phyloP scores from a whole-genome alignment of 2,888 invertebrate genomes.

The Periphyllus acericola region DNA sequence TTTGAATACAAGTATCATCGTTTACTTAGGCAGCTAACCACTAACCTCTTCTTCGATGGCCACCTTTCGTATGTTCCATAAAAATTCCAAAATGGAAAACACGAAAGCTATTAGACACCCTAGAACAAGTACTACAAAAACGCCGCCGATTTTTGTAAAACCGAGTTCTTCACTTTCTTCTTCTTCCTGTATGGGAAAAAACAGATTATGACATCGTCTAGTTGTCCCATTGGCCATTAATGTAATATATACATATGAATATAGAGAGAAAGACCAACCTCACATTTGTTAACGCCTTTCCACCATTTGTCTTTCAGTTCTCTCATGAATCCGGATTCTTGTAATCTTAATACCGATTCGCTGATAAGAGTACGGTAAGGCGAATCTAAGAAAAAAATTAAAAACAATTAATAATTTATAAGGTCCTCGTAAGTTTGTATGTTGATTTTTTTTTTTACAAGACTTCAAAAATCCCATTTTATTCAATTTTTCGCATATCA shows the following conservation, averaged over 20 bases:
- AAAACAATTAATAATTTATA: no score
- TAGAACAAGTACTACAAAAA: conserved; percentile 79
- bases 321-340: conserved; percentile 86
- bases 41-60: conserved; percentile 70
- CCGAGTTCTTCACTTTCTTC: conserved; percentile 70
- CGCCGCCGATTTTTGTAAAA: conserved; percentile 84
- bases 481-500: no score
- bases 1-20: no score
- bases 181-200: conserved; percentile 50
- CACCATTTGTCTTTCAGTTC: conserved; percentile 92
- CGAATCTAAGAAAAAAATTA: conserved; percentile 71
- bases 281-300: conserved; percentile 76
- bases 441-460: no score
- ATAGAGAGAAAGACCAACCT: conserved; percentile 67
- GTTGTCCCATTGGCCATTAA: neutral
- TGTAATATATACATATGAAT: no score
- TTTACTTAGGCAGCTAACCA: no score
- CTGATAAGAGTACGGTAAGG: conserved; percentile 83
- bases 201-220: neutral
- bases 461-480: no score
- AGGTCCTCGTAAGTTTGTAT: no score
- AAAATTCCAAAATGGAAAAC: conserved; percentile 77
- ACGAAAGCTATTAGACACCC: conserved; percentile 75
- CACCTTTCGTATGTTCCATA: conserved; percentile 70
- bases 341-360: conserved; percentile 87